Evolutionary conservation across 2,797 vertebrate species (phyloP).

Genomic region (Tragopan temminckii): DNA sequence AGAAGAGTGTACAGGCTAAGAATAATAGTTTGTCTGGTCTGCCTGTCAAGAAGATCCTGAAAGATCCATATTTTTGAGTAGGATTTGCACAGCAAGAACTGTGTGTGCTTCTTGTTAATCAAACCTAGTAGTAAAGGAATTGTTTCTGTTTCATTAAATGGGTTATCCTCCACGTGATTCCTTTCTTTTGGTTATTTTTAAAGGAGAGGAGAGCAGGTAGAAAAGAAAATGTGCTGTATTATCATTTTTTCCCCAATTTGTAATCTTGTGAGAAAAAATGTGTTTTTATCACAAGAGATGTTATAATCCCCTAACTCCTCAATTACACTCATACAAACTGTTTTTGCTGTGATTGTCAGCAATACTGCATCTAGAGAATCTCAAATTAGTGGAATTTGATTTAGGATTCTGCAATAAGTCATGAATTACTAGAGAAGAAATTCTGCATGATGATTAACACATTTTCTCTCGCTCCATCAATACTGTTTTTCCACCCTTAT

Average conservation of each 20-base stretch:
- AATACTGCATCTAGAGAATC: neutral
- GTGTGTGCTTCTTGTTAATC: slow-evolving; percentile 29
- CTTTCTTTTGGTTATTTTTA: neutral
- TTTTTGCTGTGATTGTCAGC: neutral
- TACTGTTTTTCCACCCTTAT: slow-evolving; percentile 6
- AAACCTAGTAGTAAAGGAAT: slow-evolving; percentile 49
- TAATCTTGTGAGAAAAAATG: neutral
- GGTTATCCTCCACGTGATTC: neutral
- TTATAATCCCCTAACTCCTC: slow-evolving; percentile 4
- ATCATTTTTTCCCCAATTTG: neutral
- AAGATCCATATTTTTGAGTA: neutral
- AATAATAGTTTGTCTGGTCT: neutral
- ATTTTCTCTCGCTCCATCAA: neutral
- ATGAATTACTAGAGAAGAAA: slow-evolving; percentile 25
- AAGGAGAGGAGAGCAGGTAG: neutral
- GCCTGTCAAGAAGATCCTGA: slow-evolving; percentile 27
- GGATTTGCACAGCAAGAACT: slow-evolving; percentile 44
- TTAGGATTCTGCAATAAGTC: slow-evolving; percentile 2
- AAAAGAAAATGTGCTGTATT: neutral
- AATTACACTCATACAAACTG: neutral
- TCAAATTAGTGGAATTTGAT: slow-evolving; percentile 22
- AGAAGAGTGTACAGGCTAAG: neutral
- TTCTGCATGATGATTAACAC: neutral
- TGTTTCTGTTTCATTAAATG: slow-evolving; percentile 49
- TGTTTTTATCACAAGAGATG: too few relatives aligned